Base-by-base conservation (phyloP, 2,113 vertebrate species). In the Ivindomyrus marchei region DNA sequence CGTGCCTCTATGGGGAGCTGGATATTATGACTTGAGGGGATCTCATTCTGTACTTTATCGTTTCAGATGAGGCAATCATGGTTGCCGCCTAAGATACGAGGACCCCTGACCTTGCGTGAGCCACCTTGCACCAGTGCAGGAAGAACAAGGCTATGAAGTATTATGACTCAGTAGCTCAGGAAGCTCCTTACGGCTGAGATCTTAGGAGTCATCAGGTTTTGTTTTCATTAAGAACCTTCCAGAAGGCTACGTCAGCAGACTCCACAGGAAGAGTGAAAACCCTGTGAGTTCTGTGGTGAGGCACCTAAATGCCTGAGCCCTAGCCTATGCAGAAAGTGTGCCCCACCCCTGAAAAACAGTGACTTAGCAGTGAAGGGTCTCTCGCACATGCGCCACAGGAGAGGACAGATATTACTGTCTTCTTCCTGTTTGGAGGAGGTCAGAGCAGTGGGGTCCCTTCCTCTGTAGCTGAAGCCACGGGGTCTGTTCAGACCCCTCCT, bases 331-430 rank as follows among this genome's bases (percentile, higher is more conserved):
- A 31, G 10, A 31, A 49, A 49, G 24, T 8, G 19, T 31, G 31
- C 46, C 58, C 46, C 50, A 36, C 39, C 52, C 46, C 46, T 36
- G 85, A 56, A 46, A 89, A 89, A 77, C 90, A 62, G n/a, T 62
- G 39, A 21, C 46, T 49, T 85, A 24, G 84, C 17, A 86, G 21
- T 24, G 24, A 47, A 31, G 24, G 21, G 7, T 10, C 5, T 24
- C 24, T 8, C 5, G 24, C 42, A 85, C 19, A 21, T 10, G 42
- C n/a, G 1, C 4, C 74, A 15, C 84, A 50, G 46, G 21, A 49
- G 46, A 49, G 46, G 45, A 49, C 21, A 27, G 84, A 47, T 50
- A 46, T 86, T 85, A 49, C 39, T 50, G 84, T 24, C 46, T 80
- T 80, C 36, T n/a, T 19, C 36, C 24, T 50, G 84, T 47, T 45